Conservation (phyloP, 1,140 invertebrate species). For the Nomia melanderi region DNA sequence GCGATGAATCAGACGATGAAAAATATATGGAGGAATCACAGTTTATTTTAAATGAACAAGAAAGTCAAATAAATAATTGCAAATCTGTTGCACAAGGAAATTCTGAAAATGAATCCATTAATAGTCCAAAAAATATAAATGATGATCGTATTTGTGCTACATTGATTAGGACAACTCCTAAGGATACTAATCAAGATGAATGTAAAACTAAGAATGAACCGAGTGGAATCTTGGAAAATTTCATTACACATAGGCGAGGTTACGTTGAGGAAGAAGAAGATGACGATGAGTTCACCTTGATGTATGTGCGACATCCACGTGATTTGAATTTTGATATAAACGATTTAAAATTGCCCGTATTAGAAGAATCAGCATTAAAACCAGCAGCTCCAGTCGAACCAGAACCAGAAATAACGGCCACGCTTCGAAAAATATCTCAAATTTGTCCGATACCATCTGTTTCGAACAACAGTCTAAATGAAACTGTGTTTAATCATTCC, state of each 20-base stretch:
- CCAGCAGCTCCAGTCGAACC: neutral
- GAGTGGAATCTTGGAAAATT: constrained; percentile 39
- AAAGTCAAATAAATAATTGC: neutral
- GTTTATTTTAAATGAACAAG: neutral
- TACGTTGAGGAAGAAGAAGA: constrained; percentile 39
- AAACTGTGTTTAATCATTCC: constrained; percentile 9
- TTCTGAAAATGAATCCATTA: neutral
- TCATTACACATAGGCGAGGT: constrained; percentile 63
- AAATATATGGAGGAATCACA: neutral
- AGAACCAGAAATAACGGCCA: constrained; percentile 61
- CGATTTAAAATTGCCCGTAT: constrained; percentile 63
- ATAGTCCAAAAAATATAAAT: neutral
- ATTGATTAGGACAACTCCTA: neutral
- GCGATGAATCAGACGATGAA: constrained; percentile 22
- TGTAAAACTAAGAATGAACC: constrained; percentile 8
- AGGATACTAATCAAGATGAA: neutral
- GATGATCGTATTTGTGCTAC: neutral
- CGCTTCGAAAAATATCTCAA: constrained; percentile 43
- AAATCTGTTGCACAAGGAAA: neutral
- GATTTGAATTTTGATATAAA: constrained; percentile 64
- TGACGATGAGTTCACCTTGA: constrained; percentile 69
- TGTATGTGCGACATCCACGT: constrained; percentile 40
- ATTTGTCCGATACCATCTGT: constrained; percentile 22
- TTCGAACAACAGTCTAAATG: constrained; percentile 14
- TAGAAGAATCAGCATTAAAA: constrained; percentile 50